Conservation (phyloP, 2,113 vertebrate species). For the Silurus meridionalis region DNA sequence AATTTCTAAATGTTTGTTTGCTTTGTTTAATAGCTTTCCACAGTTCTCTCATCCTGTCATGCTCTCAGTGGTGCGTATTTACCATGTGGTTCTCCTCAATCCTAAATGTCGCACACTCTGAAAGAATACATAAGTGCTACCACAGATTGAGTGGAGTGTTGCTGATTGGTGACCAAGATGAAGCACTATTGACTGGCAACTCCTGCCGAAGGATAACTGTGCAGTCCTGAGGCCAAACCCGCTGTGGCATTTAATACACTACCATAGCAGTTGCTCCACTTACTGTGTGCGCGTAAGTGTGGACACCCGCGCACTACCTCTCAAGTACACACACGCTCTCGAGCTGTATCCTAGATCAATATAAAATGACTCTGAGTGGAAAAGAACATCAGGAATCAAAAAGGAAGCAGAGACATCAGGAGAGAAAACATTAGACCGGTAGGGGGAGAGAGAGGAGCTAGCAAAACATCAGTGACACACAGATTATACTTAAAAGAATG, state of each 20-base stretch:
- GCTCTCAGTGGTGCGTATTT: not conserved
- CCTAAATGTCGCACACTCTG: conserved; percentile 35
- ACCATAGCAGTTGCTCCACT: conserved; percentile 68
- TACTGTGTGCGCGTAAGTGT: conserved; percentile 21
- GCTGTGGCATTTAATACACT: conserved; percentile 80
- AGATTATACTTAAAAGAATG: not conserved
- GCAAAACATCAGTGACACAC: not conserved
- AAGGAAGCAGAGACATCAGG: conserved; percentile 41
- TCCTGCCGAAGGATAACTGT: conserved; percentile 70
- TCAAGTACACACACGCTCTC: conserved; percentile 51
- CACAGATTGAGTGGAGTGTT: conserved; percentile 57
- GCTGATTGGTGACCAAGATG: conserved; percentile 75
- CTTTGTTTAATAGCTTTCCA: not conserved
- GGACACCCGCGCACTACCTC: conserved; percentile 20
- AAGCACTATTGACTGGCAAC: conserved; percentile 72
- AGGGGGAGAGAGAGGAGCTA: conserved; percentile 30
- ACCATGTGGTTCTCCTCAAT: not conserved
- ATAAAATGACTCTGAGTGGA: conserved; percentile 66
- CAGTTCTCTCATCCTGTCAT: no score
- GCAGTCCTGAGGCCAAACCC: conserved; percentile 71
- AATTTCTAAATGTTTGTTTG: not conserved
- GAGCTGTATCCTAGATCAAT: conserved; percentile 73
- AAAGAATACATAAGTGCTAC: conserved; percentile 43
- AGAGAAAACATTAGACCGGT: conserved; percentile 22
- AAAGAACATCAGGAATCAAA: conserved; percentile 50